Base-by-base conservation (phyloP, 92 coral and sea anemone genomes). In the Epizoanthus ramosus region DNA sequence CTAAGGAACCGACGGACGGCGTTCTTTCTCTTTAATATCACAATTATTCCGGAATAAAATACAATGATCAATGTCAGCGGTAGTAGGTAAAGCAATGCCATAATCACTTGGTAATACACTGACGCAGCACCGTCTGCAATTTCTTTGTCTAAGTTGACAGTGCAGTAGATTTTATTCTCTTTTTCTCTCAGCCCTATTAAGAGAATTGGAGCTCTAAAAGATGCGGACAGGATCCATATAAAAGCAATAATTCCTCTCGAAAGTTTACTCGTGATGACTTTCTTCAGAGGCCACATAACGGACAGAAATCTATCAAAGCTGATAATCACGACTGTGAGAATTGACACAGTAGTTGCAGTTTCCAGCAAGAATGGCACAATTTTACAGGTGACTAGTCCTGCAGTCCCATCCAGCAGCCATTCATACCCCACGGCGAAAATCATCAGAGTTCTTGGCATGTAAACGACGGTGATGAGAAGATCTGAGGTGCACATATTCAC, bases 401-500 rank as follows among this genome's bases (percentile, higher is more conserved):
- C 71, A 2, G 22, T 16, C 3, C 71, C 82, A 41, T 31, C 15
- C 1, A 77, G 37, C 8, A 61, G 25, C 82, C 82, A 77, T 60
- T 77, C 65, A 35, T 77, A 77, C 1, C 82, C 82, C 21, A 60
- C 58, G 31, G 58, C 70, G 17, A 77, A 77, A 60, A 77, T 77
- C 19, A 69, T 6, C 41, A 43, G 21, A 37, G 82, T 77, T 60
- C 82, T 60, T 0, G 82, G 58, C 82, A 77, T 77, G 71, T 77
- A 77, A 21, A 77, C 71, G 12, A 77, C 3, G 2, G 92, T 89
- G 56, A 89, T 89, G 5, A 89, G 53, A 72, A 89, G 70, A 57
- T 89, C 92, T 5, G 88, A 74, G n/a, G 25, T n/a, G 28, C 89
- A 84, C 89, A 89, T 89, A 13, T 89, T 89, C 23, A 85, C 86